These are phyloP conservation scores for Chlorops oryzae DNA, from an alignment of 1,140 invertebrate genomes.

Conservation along the genomic window DNA sequence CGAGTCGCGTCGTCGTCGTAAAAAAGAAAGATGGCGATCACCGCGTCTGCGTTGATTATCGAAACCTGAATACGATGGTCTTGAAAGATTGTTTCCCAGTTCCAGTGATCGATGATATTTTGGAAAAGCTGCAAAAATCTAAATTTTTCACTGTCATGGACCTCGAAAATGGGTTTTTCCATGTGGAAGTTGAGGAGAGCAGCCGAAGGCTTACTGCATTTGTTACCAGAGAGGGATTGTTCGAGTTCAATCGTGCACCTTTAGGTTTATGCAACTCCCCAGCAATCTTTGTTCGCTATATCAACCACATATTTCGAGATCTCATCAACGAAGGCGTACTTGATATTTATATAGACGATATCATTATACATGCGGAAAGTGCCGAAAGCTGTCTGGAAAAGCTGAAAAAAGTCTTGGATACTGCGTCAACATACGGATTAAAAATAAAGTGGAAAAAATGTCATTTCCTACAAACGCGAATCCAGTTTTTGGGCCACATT, in stretches of 20 bases:
- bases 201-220: constrained; percentile 22
- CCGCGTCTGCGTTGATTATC: constrained; percentile 2
- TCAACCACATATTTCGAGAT: constrained; percentile 6
- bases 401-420: constrained; percentile 7
- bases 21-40: constrained; percentile 2
- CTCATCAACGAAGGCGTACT: constrained; percentile 9
- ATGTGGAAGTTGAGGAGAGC: constrained; percentile 25
- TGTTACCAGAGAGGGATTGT: constrained; percentile 8
- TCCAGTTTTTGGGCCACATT: neutral
- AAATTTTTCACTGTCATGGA: no score
- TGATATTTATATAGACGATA: constrained; percentile 19
- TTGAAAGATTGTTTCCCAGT: constrained; percentile 8
- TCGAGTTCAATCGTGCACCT: constrained; percentile 13
- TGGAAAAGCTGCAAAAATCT: neutral
- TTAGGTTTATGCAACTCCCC: constrained; percentile 4
- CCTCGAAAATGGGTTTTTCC: constrained; percentile 33
- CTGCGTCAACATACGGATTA: constrained; percentile 7
- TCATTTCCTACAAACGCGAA: constrained; percentile 5
- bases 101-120: neutral
- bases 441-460: constrained; percentile 17
- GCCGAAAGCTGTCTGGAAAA: constrained; percentile 7
- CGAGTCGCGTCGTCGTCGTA: neutral
- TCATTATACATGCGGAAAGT: constrained; percentile 12
- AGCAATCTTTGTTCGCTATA: neutral
- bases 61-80: neutral